Evolutionary conservation across 1,140 invertebrate genomes (phyloP), one percentile per base, ranked within the genome.

Genomic region (Papilio glaucus): DNA sequence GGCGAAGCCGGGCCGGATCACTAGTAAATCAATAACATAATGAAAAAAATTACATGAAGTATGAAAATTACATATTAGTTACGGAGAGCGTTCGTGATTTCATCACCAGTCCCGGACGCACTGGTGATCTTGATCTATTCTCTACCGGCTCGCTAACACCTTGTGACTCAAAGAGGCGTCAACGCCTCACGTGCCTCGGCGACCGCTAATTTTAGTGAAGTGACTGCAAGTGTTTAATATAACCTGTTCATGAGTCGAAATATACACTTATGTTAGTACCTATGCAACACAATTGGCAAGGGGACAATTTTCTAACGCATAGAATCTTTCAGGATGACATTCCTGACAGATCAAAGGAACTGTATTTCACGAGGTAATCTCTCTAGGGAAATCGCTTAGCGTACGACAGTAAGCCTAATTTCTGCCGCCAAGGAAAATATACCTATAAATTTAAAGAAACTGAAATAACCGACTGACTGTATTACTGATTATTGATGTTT

Each of bases 101-200:
- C n/a, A n/a, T n/a, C n/a, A n/a, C n/a, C n/a, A n/a, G n/a, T n/a
- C n/a, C 21, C 9, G 4, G 38, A 38, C n/a, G 18, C 63, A 38
- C 21, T 67, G 24, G 41, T 69, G 65, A 69, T 69, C 24, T 49
- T 69, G 65, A 69, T 69, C 41, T 69, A 69, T 69, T 69, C 65
- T 69, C 13, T 69, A n/a, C 29, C 45, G 42, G 5, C 26, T 69
- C 33, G 45, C 42, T 42, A 53, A 53, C 42, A 69, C 26, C 67
- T 69, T 69, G 67, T 69, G 67, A 69, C 67, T 69, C 67, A 69
- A 53, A 53, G 29, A 62, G 67, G 42, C 45, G 67, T 53, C 63
- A 33, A 53, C 67, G 37, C 67, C 67, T 69, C 67, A 69, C 67
- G 67, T 69, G 67, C 42, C 33, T 45, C 42, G 42, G 45, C 67